Conservation (phyloP, 64 coral and sea anemone genomes). For the Dendrophyllia cribrosa region DNA sequence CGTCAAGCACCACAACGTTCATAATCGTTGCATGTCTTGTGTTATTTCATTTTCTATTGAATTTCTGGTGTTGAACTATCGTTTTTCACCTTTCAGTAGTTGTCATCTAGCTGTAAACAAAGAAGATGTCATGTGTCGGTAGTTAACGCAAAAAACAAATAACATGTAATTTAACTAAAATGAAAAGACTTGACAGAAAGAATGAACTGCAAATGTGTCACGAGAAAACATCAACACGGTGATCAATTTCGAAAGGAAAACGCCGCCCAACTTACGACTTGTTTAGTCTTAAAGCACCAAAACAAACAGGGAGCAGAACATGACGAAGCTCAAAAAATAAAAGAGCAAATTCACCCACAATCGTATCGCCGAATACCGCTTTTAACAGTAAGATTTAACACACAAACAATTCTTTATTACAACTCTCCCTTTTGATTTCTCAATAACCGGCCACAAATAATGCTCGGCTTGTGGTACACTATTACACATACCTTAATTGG, state of each 20-base stretch:
- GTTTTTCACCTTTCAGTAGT: neutral
- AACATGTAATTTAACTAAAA: constrained; percentile 6
- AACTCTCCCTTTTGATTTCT: no score
- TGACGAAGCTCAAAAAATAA: neutral
- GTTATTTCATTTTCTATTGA: neutral
- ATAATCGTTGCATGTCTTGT: neutral
- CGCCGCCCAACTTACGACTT: neutral
- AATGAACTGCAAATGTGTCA: neutral
- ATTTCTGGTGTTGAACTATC: neutral
- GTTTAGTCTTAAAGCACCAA: neutral
- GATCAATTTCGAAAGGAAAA: neutral
- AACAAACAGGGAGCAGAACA: neutral
- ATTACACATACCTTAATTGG: no score
- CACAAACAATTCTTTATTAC: no score
- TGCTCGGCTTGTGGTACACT: no score
- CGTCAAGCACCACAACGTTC: no score
- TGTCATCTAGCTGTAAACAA: constrained; percentile 9
- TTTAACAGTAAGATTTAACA: neutral
- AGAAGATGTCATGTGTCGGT: neutral
- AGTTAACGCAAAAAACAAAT: constrained; percentile 20
- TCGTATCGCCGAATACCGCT: neutral
- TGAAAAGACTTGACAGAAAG: neutral
- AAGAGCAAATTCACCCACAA: neutral
- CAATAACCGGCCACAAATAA: no score
- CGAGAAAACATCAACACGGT: neutral